Conservation (phyloP, 2,113 vertebrate genomes). For the Brachypodius melanocephalos region DNA sequence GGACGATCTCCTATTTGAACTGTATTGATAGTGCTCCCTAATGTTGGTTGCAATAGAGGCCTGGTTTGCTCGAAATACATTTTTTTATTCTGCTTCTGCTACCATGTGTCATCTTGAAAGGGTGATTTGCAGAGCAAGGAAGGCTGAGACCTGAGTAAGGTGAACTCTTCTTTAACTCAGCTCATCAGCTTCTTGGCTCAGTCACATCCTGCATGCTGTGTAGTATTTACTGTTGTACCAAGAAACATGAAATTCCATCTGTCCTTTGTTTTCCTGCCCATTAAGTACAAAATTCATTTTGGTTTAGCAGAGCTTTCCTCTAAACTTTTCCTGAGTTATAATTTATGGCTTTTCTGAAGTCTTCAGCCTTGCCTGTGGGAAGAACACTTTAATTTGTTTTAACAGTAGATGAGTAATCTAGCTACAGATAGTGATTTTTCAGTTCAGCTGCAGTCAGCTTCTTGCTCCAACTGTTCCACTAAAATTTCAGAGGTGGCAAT, state of each 20-base stretch:
- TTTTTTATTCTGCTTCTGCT: background rate
- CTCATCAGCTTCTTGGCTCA: background rate
- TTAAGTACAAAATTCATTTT: constrained; percentile 30
- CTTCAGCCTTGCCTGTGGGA: constrained; percentile 39
- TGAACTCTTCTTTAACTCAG: background rate
- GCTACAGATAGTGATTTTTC: constrained; percentile 31
- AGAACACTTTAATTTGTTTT: constrained; percentile 55
- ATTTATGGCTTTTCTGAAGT: constrained; percentile 6
- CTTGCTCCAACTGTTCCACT: constrained; percentile 50
- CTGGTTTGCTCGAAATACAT: background rate
- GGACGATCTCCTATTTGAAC: background rate
- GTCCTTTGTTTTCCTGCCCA: constrained; percentile 31
- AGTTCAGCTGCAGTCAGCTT: constrained; percentile 36
- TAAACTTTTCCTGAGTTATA: constrained; percentile 1
- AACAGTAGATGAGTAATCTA: constrained; percentile 57
- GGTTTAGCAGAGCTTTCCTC: background rate
- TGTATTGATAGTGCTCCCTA: background rate
- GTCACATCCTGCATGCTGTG: rapidly evolving
- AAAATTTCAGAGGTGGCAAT: constrained; percentile 36
- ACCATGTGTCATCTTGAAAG: background rate
- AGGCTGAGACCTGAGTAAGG: background rate
- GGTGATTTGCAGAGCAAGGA: background rate
- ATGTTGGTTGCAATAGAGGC: background rate
- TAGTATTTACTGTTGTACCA: background rate
- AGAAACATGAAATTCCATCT: background rate